A percentile compares a stretch with the other conserved stretches of the same genome.
Evolutionary conservation across 2,888 invertebrate species (phyloP).

Genomic region (Zygogramma bicolorata): DNA sequence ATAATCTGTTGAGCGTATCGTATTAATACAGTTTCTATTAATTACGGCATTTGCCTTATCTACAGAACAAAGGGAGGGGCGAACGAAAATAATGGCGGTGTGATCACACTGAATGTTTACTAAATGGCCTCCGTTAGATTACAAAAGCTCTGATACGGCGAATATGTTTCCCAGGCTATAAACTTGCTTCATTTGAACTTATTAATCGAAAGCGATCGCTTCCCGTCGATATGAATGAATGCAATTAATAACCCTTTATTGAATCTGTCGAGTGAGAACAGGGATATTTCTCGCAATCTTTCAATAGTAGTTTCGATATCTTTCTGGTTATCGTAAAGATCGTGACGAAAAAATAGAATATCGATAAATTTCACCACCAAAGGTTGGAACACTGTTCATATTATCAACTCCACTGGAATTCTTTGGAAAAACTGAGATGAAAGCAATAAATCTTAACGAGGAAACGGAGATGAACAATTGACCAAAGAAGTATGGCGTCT

Average conservation of each 20-base stretch:
- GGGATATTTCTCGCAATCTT: background rate
- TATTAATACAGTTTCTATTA: constrained; percentile 49
- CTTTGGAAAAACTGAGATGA: too few species aligned
- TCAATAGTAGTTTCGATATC: background rate
- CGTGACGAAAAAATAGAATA: too few species aligned
- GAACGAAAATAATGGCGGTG: constrained; percentile 47
- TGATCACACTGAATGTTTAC: constrained; percentile 40
- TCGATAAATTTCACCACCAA: too few species aligned
- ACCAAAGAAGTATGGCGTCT: too few species aligned
- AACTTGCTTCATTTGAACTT: background rate
- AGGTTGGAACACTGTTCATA: too few species aligned
- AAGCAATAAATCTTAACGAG: too few species aligned
- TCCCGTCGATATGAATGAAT: background rate
- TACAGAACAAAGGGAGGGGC: constrained; percentile 47
- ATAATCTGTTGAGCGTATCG: constrained; percentile 31
- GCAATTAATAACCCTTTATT: background rate
- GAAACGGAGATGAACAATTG: too few species aligned
- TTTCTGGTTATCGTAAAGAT: too few species aligned
- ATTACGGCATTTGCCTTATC: constrained; percentile 53
- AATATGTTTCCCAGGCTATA: constrained; percentile 6
- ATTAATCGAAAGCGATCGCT: background rate
- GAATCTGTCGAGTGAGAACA: background rate
- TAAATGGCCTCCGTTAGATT: constrained; percentile 43
- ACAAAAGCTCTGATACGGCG: constrained; percentile 31
- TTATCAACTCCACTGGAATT: too few species aligned